Percentiles rank a stretch among this genome's conserved stretches.
Conservation (phyloP, 2,888 invertebrate species). For the Drosophila colorata region DNA sequence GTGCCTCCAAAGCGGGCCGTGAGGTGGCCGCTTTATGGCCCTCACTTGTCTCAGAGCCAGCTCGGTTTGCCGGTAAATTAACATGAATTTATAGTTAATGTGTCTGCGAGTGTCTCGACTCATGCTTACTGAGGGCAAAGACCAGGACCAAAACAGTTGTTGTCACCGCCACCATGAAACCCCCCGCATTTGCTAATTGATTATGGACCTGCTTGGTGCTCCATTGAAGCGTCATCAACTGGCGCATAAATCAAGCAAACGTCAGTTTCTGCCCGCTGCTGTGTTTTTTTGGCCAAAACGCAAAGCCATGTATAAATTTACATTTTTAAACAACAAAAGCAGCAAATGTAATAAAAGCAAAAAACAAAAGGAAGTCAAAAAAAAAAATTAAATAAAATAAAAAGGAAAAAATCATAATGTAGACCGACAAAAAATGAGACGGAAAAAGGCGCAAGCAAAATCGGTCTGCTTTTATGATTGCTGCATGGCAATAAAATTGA, state of each 20-base stretch:
- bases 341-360: conserved; percentile 60
- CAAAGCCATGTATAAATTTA: conserved; percentile 73
- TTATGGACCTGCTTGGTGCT: conserved; percentile 61
- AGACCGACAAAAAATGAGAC: conserved; percentile 10
- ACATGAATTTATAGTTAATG: conserved; percentile 82
- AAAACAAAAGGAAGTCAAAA: conserved; percentile 19
- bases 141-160: conserved; percentile 14
- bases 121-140: conserved; percentile 12
- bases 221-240: conserved; percentile 78
- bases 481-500: conserved; percentile 81
- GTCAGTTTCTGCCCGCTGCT: conserved; percentile 38
- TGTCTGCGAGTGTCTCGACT: conserved; percentile 57
- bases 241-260: conserved; percentile 74
- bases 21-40: conserved; percentile 74
- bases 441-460: conserved; percentile 21
- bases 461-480: conserved; percentile 58
- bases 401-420: conserved; percentile 39
- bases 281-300: conserved; percentile 19
- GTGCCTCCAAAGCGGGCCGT: conserved; percentile 63
- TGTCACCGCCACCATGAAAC: conserved; percentile 6
- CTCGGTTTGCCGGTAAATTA: conserved; percentile 73
- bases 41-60: conserved; percentile 26
- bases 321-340: conserved; percentile 73
- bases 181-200: conserved; percentile 63
- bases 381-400: neutral